Percentiles rank a stretch among this genome's conserved stretches.
Evolutionary conservation across 2,797 vertebrate genomes (phyloP).

Genomic region (Pteronotus mesoamericanus): DNA sequence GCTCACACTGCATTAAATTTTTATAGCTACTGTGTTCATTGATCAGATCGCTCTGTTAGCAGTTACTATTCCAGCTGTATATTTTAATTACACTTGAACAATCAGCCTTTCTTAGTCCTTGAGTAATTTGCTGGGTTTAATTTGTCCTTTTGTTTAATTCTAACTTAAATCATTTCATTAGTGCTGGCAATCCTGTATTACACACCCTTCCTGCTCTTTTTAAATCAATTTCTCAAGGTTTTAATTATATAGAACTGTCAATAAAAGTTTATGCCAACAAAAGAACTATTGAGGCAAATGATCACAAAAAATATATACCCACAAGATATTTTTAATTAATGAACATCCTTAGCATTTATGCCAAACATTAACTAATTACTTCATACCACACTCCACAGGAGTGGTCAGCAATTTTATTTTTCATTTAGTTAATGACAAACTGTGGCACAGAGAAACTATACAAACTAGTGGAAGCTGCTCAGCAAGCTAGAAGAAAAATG

Average conservation of each 20-base stretch:
- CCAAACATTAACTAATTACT: conserved; percentile 50
- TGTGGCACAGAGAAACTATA: neutral
- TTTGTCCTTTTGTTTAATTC: conserved; percentile 75
- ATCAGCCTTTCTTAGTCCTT: conserved; percentile 70
- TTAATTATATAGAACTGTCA: conserved; percentile 71
- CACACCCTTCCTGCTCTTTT: conserved; percentile 56
- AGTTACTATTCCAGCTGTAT: conserved; percentile 64
- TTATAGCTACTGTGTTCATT: conserved; percentile 72
- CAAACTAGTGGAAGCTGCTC: neutral
- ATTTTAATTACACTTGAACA: conserved; percentile 76
- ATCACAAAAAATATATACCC: conserved; percentile 51
- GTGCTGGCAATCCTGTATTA: conserved; percentile 52
- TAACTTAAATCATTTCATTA: conserved; percentile 75
- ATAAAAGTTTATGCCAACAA: conserved; percentile 69
- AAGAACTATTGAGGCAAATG: conserved; percentile 60
- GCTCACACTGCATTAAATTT: conserved; percentile 69
- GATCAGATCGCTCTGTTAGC: conserved; percentile 68
- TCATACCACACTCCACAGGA: neutral
- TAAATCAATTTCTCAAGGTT: conserved; percentile 62
- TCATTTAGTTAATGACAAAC: conserved; percentile 48
- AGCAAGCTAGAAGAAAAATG: neutral
- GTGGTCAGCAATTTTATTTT: conserved; percentile 44
- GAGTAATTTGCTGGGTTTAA: conserved; percentile 74
- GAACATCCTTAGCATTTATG: conserved; percentile 18
- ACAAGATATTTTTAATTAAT: conserved; percentile 50